Conservation (phyloP, 2,113 vertebrate genomes). For the Platichthys stellatus region DNA sequence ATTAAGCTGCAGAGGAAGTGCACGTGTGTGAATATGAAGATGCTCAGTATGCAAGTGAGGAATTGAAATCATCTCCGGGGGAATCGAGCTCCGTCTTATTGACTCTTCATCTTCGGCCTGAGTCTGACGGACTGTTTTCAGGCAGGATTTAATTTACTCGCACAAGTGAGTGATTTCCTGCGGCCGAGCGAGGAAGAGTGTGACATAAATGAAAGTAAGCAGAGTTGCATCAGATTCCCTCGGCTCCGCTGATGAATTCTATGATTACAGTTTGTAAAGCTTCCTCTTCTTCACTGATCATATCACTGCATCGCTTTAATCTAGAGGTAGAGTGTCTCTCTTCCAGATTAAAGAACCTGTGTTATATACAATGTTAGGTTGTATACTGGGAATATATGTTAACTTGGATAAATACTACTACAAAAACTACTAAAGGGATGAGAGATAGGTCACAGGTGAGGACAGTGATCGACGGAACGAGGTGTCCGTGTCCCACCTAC, state of each 20-base stretch:
- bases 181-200: not conserved
- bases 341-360: too few species aligned
- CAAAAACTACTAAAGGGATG: too few species aligned
- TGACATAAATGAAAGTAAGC: not conserved
- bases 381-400: too few species aligned
- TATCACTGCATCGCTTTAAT: too few species aligned
- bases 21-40: slow-evolving; percentile 9
- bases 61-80: slow-evolving; percentile 15
- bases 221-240: not conserved
- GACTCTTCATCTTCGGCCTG: slow-evolving; percentile 39
- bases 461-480: too few species aligned
- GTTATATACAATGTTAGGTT: too few species aligned
- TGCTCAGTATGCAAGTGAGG: slow-evolving; percentile 19
- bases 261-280: not conserved
- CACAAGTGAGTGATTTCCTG: slow-evolving; percentile 28
- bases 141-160: slow-evolving; percentile 21
- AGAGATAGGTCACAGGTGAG: too few species aligned
- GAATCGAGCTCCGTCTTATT: slow-evolving; percentile 12
- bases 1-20: not conserved
- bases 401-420: too few species aligned
- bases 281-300: too few species aligned
- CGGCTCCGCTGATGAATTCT: not conserved
- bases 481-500: too few species aligned
- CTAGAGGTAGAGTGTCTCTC: too few species aligned
- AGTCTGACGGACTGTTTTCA: slow-evolving; percentile 19